Conservation (phyloP, 2,888 invertebrate species). For the Caenorhabditis parvicauda region DNA sequence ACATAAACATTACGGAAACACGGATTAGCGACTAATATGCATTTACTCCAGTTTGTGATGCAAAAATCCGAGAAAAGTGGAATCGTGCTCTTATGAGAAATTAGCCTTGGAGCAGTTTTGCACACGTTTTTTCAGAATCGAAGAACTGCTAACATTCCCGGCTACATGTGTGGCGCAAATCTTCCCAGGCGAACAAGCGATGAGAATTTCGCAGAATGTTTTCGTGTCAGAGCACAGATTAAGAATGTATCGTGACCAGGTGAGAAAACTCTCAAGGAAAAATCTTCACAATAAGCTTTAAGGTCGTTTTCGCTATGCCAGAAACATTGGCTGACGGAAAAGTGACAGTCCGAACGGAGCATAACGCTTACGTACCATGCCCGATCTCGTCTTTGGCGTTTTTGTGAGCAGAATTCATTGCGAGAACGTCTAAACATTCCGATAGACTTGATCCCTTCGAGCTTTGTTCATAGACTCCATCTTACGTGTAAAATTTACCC, state of each 20-base stretch:
- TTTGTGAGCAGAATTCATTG: no score
- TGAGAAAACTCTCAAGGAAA: constrained; percentile 15
- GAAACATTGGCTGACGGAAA: constrained; percentile 53
- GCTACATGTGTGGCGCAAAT: constrained; percentile 54
- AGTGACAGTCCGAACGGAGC: constrained; percentile 55
- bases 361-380: constrained; percentile 50
- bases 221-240: constrained; percentile 53
- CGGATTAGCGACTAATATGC: no score
- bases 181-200: constrained; percentile 53
- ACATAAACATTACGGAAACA: no score
- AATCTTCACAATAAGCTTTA: constrained; percentile 11
- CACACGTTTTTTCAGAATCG: constrained; percentile 27
- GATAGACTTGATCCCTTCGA: no score
- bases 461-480: no score
- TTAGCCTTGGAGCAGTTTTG: no score
- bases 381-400: constrained; percentile 49
- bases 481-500: no score
- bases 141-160: constrained; percentile 40
- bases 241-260: constrained; percentile 60
- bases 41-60: background rate
- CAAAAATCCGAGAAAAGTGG: no score
- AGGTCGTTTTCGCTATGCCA: constrained; percentile 61
- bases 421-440: no score
- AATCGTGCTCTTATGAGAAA: no score
- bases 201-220: constrained; percentile 57